Evolutionary conservation across 2,797 vertebrate genomes (phyloP), one percentile per base, ranked within the genome.

Genomic region (Cossypha heuglini): DNA sequence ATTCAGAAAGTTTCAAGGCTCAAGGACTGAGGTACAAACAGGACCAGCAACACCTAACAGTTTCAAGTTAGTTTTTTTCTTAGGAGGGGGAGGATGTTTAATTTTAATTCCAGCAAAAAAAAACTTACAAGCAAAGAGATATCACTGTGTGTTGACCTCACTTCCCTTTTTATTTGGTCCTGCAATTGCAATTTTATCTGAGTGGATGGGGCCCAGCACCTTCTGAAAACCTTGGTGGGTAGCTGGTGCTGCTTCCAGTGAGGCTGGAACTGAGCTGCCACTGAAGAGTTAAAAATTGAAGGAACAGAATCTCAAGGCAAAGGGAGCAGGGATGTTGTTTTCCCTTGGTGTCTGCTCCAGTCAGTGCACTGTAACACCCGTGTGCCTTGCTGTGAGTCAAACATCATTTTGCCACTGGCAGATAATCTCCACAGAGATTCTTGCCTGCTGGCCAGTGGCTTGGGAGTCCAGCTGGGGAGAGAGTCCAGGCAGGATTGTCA

Each of bases 371-470:
- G 64, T 35, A 42, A 61, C 4, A 5, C 64, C 62, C 17, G 17
- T 42, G 28, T 31, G 42, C 68, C 94, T 80, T 55, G 75, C 94
- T 95, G 78, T 3, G 92, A 96, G 78, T 92, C 94, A 91, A 96
- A 88, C 75, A 87, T n/a, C 35, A 35, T 92, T 92, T 92, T 91
- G 66, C 49, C 93, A 2, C 86, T 73, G 87, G 75, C 46, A 82
- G 85, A 85, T 78, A 83, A 96, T 92, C 88, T 88, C 78, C 62
- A 38, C 84, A 62, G 64, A 77, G 62, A 75, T n/a, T 76, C 59
- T 78, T 91, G 86, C 71, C 95, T 64, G 67, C 78, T 54, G 63
- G 76, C 75, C 12, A 0, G 22, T 10, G n/a, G 72, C 63, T 90
- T 67, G 80, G 71, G 86, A 82, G 67, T 64, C 72, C 88, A 87